Evolutionary conservation across 2,113 vertebrate species (phyloP).

Genomic region (Burhinus oedicnemus): DNA sequence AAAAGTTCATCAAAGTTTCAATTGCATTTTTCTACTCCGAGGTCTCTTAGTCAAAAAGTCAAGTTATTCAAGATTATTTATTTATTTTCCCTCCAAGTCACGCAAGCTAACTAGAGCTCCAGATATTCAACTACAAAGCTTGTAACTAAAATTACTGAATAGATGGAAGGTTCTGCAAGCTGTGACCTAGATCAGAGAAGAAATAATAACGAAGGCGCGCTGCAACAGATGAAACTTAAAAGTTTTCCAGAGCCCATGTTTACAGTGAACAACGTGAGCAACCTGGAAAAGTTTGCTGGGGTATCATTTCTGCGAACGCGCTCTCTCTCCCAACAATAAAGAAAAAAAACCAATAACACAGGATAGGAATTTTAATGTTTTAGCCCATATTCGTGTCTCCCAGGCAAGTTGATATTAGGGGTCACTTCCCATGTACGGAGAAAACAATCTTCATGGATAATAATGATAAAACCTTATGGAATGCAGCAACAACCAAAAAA

Average conservation of each 20-base stretch:
- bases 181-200: not conserved
- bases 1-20: not conserved
- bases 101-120: not conserved
- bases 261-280: not conserved
- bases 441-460: conserved; percentile 82
- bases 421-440: conserved; percentile 82
- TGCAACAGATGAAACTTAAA: not conserved
- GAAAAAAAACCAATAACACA: not conserved
- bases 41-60: not conserved
- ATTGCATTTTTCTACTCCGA: not conserved
- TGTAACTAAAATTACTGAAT: not conserved
- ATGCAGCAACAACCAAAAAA: conserved; percentile 85
- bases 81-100: not conserved
- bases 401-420: conserved; percentile 71
- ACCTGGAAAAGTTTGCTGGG: not conserved
- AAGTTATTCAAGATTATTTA: not conserved
- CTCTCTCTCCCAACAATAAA: not conserved
- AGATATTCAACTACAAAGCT: not conserved
- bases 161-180: not conserved
- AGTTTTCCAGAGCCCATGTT: not conserved
- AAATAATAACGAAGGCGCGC: not conserved
- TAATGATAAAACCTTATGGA: conserved; percentile 87
- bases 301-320: not conserved
- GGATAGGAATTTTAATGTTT: conserved; percentile 52
- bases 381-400: conserved; percentile 64